phyloP scores from a whole-genome alignment of 2,797 vertebrate species.

The Phoebastria nigripes region DNA sequence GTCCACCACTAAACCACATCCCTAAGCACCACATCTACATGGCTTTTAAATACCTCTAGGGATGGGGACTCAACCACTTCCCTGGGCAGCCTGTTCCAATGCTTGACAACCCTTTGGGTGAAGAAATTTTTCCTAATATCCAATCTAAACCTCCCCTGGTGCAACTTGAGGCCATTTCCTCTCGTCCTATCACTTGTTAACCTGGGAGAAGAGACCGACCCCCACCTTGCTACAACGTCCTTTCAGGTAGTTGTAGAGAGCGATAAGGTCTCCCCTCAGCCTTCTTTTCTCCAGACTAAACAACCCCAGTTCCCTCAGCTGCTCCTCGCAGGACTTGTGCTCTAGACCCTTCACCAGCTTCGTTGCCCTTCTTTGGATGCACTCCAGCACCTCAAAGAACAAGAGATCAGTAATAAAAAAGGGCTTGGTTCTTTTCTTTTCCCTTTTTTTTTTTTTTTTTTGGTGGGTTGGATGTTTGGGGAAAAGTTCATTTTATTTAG shows the following conservation, averaged over 20 bases:
- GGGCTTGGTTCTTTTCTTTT: no score
- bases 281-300: not conserved
- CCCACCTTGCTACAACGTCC: not conserved
- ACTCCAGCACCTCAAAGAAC: not conserved
- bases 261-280: not conserved
- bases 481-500: not conserved
- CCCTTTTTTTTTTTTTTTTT: not conserved
- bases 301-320: not conserved
- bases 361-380: not conserved
- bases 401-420: not conserved
- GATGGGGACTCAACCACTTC: not conserved
- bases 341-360: not conserved
- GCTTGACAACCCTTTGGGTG: not conserved
- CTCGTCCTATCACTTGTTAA: not conserved
- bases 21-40: not conserved
- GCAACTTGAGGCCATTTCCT: not conserved
- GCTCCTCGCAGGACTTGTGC: not conserved
- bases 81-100: not conserved
- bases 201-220: not conserved
- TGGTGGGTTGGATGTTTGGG: not conserved
- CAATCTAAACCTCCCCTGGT: not conserved
- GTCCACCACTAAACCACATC: not conserved
- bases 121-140: not conserved
- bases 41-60: not conserved
- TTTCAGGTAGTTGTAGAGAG: not conserved